Conservation (phyloP, 2,113 vertebrate species). For the Alces alces region DNA sequence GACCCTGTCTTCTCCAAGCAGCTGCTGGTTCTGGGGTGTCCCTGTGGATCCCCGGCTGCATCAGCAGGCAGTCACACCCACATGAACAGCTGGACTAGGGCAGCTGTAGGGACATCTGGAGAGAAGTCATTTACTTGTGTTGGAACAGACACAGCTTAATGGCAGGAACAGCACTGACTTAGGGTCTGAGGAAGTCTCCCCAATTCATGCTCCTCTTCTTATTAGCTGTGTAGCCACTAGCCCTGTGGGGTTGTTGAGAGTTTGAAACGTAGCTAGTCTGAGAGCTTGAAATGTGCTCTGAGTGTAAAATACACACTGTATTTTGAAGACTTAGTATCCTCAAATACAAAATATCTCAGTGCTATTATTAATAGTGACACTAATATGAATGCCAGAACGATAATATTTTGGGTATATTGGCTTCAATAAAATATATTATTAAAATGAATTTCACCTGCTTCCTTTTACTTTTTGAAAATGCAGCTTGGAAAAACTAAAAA, state of each 20-base stretch:
- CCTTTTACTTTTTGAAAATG: neutral
- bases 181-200: neutral
- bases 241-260: neutral
- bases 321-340: neutral
- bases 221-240: neutral
- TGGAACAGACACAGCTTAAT: neutral
- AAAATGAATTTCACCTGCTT: neutral
- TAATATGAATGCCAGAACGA: neutral
- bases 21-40: neutral
- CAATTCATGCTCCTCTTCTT: neutral
- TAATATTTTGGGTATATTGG: neutral
- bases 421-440: neutral
- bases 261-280: neutral
- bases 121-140: neutral
- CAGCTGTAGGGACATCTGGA: neutral
- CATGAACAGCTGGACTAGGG: neutral
- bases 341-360: neutral
- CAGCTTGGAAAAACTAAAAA: neutral
- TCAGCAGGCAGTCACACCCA: rapidly evolving
- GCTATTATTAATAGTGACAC: neutral
- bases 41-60: too few species aligned
- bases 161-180: neutral
- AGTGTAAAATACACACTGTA: neutral
- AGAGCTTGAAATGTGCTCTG: neutral
- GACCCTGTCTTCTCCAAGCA: neutral